Base-by-base conservation (phyloP, 2,113 vertebrate genomes). In the Antechinus flavipes region DNA sequence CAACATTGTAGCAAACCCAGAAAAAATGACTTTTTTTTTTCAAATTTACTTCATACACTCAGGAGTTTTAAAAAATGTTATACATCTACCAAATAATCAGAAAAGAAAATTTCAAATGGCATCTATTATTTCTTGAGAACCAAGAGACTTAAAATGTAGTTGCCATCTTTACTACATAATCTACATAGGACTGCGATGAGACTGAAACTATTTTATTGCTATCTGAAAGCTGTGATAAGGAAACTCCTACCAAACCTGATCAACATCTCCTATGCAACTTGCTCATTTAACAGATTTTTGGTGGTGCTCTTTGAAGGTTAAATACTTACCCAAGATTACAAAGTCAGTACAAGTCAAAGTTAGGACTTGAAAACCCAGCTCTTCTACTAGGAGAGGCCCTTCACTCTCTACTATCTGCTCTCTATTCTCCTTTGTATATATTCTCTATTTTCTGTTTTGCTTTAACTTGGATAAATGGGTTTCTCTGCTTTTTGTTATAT, bases 31-130 rank as follows among this genome's bases (percentile, higher is more conserved):
- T 19, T 16, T n/a, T 95, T 96, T 93, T 19, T 91, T 68, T 95
- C 24, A 61, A 89, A 42, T 89, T 96, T 95, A 58, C 91, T 94
- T 94, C 46, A 91, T 27, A 94, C 91, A 95, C 47, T 91, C 46
- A 91, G 90, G 55, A 35, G 46, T 49, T 12, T 89, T 50, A 93
- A 96, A 92, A 52, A 54, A 35, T 68, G 35, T n/a, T 22, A 76
- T n/a, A 19, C n/a, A 89, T 55, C 93, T 94, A 11, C 94, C 24
- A 84, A 56, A 1, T 46, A 55, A 27, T 91, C 91, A 22, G 24
- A 93, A 84, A 93, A 92, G 42, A 24, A 19, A 91, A 2, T 22
- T 93, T 96, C 27, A 96, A 93, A 92, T 89, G 68, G 6, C 35
- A 42, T 42, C 16, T 76, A 42, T 76, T 76, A 76, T 76, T 76